Conservation (phyloP, 2,888 invertebrate genomes). For the Mechanitis mazaeus region DNA sequence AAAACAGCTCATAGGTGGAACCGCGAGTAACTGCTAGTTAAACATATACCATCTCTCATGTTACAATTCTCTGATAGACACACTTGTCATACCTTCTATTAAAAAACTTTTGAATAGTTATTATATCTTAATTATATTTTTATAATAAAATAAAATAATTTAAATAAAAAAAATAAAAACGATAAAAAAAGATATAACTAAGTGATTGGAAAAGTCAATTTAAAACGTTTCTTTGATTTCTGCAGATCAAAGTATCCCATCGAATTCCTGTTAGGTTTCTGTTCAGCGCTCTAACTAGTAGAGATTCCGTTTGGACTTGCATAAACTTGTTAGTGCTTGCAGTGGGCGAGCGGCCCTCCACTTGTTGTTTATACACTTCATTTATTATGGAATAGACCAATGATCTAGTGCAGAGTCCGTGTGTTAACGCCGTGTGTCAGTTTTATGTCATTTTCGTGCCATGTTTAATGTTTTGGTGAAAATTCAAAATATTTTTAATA, state of each 20-base stretch:
- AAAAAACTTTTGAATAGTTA: too few relatives aligned
- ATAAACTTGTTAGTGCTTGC: conserved; percentile 20
- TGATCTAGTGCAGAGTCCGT: background rate
- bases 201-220: background rate
- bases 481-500: too few relatives aligned
- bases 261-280: conserved; percentile 1
- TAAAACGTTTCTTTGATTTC: background rate
- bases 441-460: background rate
- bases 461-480: background rate
- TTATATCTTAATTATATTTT: too few relatives aligned
- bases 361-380: conserved; percentile 13
- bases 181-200: too few relatives aligned
- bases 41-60: too few relatives aligned
- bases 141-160: background rate
- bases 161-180: too few relatives aligned
- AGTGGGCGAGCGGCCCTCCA: conserved; percentile 16
- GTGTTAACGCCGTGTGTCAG: background rate
- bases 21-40: too few relatives aligned
- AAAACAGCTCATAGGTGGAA: too few relatives aligned
- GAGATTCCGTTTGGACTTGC: conserved; percentile 18
- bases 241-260: background rate
- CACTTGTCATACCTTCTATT: too few relatives aligned
- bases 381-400: conserved; percentile 7
- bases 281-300: background rate
- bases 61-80: too few relatives aligned